Percentiles rank a stretch among this genome's conserved stretches.
These are phyloP conservation scores for Hylyphantes graminicola DNA, from an alignment of 1,140 invertebrate species.

Conservation along the genomic window DNA sequence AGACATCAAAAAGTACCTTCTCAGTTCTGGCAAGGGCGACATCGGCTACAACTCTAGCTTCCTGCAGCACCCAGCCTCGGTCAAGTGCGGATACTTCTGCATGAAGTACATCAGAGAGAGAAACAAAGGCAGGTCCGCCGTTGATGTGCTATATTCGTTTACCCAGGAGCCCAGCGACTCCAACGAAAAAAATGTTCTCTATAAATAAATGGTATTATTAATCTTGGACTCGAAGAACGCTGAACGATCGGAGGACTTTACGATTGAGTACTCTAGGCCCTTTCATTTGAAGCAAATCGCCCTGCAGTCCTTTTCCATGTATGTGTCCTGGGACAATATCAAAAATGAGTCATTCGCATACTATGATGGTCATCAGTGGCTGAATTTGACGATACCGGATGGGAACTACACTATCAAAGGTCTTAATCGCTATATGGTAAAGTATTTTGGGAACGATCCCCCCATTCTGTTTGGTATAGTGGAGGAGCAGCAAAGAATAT, in stretches of 20 bases:
- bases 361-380: slow-evolving; percentile 7
- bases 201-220: slow-evolving; percentile 1
- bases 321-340: slow-evolving; percentile 10
- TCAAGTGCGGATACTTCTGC: slow-evolving; percentile 26
- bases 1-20: not conserved
- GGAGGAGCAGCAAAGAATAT: not conserved
- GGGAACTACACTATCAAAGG: slow-evolving; percentile 21
- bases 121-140: not conserved
- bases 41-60: not conserved
- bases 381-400: slow-evolving; percentile 18
- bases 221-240: not conserved
- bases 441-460: slow-evolving; percentile 14
- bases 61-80: not conserved
- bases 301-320: slow-evolving; percentile 16
- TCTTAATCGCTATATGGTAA: slow-evolving; percentile 10
- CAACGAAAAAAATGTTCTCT: slow-evolving; percentile 14
- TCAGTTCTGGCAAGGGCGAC: no score
- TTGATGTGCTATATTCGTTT: slow-evolving; percentile 11
- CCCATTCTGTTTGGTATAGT: slow-evolving; percentile 19
- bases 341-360: slow-evolving; percentile 6
- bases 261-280: no score
- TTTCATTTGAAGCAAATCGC: not conserved
- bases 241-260: no score
- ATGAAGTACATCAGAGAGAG: slow-evolving; percentile 22
- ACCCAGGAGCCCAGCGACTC: not conserved